Base-by-base conservation (phyloP, 2,888 invertebrate genomes). In the Terebella lapidaria region DNA sequence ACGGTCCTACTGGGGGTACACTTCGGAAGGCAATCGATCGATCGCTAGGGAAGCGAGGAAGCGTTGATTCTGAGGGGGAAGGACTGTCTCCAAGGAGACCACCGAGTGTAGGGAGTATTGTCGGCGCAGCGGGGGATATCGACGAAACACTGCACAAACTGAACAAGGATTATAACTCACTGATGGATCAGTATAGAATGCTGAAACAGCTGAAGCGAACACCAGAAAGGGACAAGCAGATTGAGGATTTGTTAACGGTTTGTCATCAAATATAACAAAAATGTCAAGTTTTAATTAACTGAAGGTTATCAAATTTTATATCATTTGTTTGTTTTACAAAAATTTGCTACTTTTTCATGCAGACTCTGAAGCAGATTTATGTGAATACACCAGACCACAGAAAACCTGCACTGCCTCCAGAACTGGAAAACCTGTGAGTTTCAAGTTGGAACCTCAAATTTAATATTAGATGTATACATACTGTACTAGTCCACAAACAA, bases 181-280 rank as follows among this genome's bases (percentile, higher is more conserved):
- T 76, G 61, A 75, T 78, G 75, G 74, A 74, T 62, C 62, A 71
- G 20, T 78, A 78, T 63, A 64, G 71, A 3, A 65, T 71, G 45
- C 62, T 78, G 57, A 78, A 77, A 62, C 71, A 72, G 58, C 67
- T 73, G 68, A 71, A 70, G 3, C 67, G 68, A 57, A 72, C 74
- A 4, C 72, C 73, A 1, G 73, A 73, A 42, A 63, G 73, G 26
- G 75, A 76, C 57, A 64, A 67, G 57, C 72, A 77, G 53, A 71
- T 76, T 20, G 74, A 74, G 49, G 70, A 70, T 25, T 64, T 77
- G 27, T 72, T 76, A 26, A 68, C 67, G 69, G 77, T 77, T 60
- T 68, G 68, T 56, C 4, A 5, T 42, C 10, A n/a, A n/a, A n/a
- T n/a, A n/a, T n/a, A n/a, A n/a, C n/a, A n/a, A n/a, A n/a, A n/a